Percentiles rank a stretch among this genome's conserved stretches.
phyloP scores from a whole-genome alignment of 2,888 invertebrate species.

The Busseola fusca region DNA sequence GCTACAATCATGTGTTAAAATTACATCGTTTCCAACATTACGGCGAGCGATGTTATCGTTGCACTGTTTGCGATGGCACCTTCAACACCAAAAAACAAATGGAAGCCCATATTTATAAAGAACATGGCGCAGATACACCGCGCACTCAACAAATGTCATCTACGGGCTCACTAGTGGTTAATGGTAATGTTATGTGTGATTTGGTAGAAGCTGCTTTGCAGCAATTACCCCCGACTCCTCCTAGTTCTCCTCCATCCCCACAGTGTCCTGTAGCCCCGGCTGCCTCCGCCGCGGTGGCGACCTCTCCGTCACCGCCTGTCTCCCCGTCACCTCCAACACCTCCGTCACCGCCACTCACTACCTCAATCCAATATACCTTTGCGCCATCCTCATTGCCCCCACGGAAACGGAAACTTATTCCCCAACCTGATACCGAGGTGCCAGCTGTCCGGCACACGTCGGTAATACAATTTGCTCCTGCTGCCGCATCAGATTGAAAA shows the following conservation, averaged over 20 bases:
- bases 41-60: slow-evolving; percentile 97
- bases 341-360: slow-evolving; percentile 76
- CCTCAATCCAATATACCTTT: slow-evolving; percentile 72
- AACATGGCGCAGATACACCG: slow-evolving; percentile 88
- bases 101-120: slow-evolving; percentile 94
- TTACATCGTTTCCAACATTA: slow-evolving; percentile 97
- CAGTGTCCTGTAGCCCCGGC: slow-evolving; percentile 79
- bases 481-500: slow-evolving; percentile 88
- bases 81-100: slow-evolving; percentile 97
- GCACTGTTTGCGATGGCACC: slow-evolving; percentile 96
- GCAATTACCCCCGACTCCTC: slow-evolving; percentile 88
- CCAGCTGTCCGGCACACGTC: slow-evolving; percentile 89
- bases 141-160: slow-evolving; percentile 77
- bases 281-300: slow-evolving; percentile 63
- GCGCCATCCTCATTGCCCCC: slow-evolving; percentile 87
- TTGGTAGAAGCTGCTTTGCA: slow-evolving; percentile 85
- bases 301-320: slow-evolving; percentile 75
- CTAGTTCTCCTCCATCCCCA: slow-evolving; percentile 88
- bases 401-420: slow-evolving; percentile 94
- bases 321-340: slow-evolving; percentile 81
- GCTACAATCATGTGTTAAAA: slow-evolving; percentile 97
- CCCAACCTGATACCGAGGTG: slow-evolving; percentile 88
- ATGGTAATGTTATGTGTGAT: slow-evolving; percentile 83
- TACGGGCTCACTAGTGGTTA: slow-evolving; percentile 73
- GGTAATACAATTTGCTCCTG: slow-evolving; percentile 95